Evolutionary conservation across 53 echinoderm and acorn worm genomes (phyloP).

Genomic region (Mesocentrotus franciscanus): DNA sequence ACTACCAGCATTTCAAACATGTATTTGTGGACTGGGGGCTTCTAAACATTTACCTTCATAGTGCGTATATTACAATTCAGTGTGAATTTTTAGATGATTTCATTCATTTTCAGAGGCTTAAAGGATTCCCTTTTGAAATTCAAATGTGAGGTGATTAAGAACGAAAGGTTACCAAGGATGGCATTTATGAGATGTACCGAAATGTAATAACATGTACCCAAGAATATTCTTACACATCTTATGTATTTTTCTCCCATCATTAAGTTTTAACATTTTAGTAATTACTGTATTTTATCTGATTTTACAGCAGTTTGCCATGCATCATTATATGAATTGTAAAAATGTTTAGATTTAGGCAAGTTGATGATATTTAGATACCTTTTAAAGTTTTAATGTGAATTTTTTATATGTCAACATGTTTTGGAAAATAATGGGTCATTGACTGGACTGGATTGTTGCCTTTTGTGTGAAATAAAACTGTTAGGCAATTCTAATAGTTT

Average conservation of each 20-base stretch:
- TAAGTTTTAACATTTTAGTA: neutral
- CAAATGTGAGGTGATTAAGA: neutral
- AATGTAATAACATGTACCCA: neutral
- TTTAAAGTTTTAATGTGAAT: neutral
- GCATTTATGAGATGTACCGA: neutral
- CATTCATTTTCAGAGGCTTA: neutral
- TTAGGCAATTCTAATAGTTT: neutral
- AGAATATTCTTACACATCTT: neutral
- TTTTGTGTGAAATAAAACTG: constrained; percentile 6
- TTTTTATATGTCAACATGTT: neutral
- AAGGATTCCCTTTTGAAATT: neutral
- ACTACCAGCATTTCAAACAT: neutral
- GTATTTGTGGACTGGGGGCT: neutral
- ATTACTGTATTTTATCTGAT: neutral
- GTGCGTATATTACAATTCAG: neutral
- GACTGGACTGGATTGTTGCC: neutral
- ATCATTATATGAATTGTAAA: neutral
- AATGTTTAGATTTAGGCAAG: neutral
- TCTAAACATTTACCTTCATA: neutral
- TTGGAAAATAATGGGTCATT: neutral
- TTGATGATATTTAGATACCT: neutral
- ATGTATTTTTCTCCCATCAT: neutral
- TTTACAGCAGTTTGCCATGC: neutral
- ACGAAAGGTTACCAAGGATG: neutral
- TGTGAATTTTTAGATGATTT: neutral